Conservation (phyloP, 1,140 invertebrate species). For the Metopolophium dirhodum region DNA sequence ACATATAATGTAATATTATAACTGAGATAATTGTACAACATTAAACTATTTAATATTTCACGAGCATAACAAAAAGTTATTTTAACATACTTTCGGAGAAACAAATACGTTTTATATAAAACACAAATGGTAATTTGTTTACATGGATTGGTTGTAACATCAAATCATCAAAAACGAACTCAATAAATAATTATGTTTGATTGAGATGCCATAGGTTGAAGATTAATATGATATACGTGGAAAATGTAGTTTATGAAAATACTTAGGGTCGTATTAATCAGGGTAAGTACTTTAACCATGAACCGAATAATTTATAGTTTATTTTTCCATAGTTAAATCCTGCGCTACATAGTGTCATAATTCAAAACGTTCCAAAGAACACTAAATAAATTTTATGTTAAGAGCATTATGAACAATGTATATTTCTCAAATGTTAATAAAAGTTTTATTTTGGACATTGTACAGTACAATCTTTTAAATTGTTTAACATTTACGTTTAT, state of each 20-base stretch:
- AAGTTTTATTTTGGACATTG: neutral
- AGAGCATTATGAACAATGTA: neutral
- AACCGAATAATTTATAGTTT: neutral
- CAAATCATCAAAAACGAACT: neutral
- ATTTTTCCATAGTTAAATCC: conserved; percentile 3
- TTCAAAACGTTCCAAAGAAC: neutral
- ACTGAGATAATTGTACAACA: neutral
- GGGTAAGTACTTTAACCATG: neutral
- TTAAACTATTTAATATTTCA: neutral
- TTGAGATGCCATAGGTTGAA: neutral
- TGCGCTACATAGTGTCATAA: neutral
- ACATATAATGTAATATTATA: neutral
- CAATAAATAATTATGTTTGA: neutral
- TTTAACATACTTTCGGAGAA: neutral
- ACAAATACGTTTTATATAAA: neutral
- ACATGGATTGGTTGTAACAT: neutral
- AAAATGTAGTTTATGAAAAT: neutral
- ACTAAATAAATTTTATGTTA: neutral
- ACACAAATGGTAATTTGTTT: neutral
- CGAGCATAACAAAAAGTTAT: too few relatives aligned
- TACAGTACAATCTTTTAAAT: neutral
- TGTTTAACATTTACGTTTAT: neutral
- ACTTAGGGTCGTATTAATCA: neutral
- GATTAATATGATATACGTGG: neutral
- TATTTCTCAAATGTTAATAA: neutral